Conservation (phyloP, 1,140 invertebrate genomes). For the Sitobion miscanthi region DNA sequence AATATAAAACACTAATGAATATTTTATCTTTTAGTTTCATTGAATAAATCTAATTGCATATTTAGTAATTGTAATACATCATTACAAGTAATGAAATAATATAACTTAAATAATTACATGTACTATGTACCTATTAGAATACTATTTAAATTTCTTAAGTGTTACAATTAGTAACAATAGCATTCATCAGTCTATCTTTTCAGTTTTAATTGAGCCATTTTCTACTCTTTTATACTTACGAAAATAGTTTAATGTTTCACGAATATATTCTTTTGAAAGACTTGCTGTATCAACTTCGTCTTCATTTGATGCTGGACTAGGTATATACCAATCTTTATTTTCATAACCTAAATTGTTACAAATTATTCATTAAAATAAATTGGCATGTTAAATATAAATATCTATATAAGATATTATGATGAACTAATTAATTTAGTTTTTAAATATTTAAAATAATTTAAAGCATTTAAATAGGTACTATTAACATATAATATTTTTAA, state of each 20-base stretch:
- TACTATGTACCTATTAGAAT: neutral
- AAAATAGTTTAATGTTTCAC: slow-evolving; percentile 96
- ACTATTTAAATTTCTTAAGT: neutral
- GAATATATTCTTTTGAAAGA: slow-evolving; percentile 91
- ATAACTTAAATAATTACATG: neutral
- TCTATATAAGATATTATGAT: neutral
- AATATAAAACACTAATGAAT: neutral
- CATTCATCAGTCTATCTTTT: neutral
- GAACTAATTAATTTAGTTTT: neutral
- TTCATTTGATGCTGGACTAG: slow-evolving; percentile 78
- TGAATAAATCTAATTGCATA: neutral
- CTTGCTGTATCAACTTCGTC: slow-evolving; percentile 81
- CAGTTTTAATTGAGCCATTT: neutral
- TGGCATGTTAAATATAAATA: neutral
- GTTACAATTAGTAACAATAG: neutral
- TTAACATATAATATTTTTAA: neutral
- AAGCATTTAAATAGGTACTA: neutral
- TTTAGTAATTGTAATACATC: neutral
- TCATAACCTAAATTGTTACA: slow-evolving; percentile 79
- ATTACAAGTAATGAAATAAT: neutral
- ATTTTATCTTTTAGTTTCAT: neutral
- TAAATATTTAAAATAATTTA: neutral
- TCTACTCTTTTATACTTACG: slow-evolving; percentile 75
- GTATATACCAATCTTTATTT: slow-evolving; percentile 93
- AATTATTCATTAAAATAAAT: neutral